phyloP scores from a whole-genome alignment of 2,113 vertebrate species.

The Pedionomus torquatus region DNA sequence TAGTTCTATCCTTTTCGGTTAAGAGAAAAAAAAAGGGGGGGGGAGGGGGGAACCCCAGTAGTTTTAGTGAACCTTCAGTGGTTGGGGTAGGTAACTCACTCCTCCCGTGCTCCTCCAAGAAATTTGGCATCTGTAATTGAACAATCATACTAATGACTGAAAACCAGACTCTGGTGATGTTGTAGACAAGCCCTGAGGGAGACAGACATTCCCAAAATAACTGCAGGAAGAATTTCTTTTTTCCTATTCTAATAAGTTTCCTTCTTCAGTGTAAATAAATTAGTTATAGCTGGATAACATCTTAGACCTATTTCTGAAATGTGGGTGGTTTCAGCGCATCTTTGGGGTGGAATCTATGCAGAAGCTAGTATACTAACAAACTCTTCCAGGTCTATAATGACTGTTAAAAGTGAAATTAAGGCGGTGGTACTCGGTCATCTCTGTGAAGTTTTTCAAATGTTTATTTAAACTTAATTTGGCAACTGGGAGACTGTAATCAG shows the following conservation, averaged over 20 bases:
- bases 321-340: slow-evolving; percentile 12
- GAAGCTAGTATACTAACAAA: background rate
- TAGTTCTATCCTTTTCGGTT: background rate
- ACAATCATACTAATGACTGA: background rate
- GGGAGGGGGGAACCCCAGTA: fast-evolving
- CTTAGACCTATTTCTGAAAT: background rate
- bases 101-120: background rate
- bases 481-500: background rate
- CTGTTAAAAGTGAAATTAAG: background rate
- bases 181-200: slow-evolving; percentile 17
- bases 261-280: background rate
- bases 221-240: background rate
- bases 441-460: background rate
- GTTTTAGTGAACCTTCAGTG: background rate
- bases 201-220: slow-evolving; percentile 6
- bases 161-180: background rate
- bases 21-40: fast-evolving
- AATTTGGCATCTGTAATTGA: background rate
- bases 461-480: slow-evolving; percentile 4
- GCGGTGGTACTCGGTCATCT: background rate
- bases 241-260: slow-evolving; percentile 5
- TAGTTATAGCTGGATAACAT: background rate
- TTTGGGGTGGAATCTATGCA: background rate
- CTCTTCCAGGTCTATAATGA: background rate
- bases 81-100: background rate